Conservation (phyloP, 2,888 invertebrate species). For the Tetramorium bicarinatum region DNA sequence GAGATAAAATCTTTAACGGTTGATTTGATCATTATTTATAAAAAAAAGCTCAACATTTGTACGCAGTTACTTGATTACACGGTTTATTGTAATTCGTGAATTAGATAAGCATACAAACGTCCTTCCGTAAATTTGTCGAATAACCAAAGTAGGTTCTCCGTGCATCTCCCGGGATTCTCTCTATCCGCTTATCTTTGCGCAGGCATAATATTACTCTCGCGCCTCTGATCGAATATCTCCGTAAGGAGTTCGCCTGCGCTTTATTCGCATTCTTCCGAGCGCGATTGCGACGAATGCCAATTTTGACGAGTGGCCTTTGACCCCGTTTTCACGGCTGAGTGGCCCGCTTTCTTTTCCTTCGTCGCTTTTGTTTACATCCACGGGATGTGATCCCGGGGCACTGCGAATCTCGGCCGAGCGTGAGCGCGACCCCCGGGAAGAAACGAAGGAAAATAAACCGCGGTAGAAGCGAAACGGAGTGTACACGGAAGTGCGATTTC, state of each 20-base stretch:
- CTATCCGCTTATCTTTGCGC: constrained; percentile 5
- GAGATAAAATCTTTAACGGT: background rate
- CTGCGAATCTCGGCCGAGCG: constrained; percentile 16
- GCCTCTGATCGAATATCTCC: constrained; percentile 3
- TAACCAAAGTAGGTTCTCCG: background rate
- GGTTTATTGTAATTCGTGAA: background rate
- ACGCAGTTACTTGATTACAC: background rate
- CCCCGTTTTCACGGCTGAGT: constrained; percentile 20
- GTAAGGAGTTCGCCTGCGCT: background rate
- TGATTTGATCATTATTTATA: background rate
- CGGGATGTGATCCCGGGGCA: background rate
- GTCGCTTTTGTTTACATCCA: constrained; percentile 42
- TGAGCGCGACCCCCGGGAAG: background rate
- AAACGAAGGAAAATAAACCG: constrained; percentile 27
- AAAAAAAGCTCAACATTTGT: background rate
- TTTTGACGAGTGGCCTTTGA: constrained; percentile 44
- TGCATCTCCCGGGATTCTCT: background rate
- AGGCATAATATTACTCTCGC: constrained; percentile 2
- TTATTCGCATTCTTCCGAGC: background rate
- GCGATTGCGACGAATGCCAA: constrained; percentile 15
- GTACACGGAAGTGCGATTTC: constrained; percentile 15
- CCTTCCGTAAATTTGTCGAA: background rate
- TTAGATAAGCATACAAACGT: background rate
- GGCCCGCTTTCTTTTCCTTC: constrained; percentile 1
- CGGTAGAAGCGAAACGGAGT: constrained; percentile 1